Percentiles rank a stretch among this genome's conserved stretches.
These are phyloP conservation scores for Castor canadensis DNA, from an alignment of 2,113 vertebrate species.

Conservation along the genomic window DNA sequence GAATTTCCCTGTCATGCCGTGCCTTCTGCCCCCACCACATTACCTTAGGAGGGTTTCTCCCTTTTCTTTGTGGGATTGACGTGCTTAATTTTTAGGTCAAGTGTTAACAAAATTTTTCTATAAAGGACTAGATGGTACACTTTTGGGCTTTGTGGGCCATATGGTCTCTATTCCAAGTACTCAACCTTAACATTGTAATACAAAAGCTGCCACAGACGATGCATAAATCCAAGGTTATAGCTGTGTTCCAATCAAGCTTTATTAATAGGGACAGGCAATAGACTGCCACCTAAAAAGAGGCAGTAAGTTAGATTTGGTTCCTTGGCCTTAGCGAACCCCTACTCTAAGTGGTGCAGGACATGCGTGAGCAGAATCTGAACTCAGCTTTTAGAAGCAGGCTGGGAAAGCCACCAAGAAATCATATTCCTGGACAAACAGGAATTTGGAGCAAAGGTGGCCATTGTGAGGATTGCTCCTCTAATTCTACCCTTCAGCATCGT, in stretches of 20 bases:
- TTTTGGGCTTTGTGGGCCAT: background rate
- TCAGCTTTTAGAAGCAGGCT: background rate
- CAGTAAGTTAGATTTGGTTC: background rate
- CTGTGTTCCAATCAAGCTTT: too few relatives aligned
- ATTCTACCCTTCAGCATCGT: too few relatives aligned
- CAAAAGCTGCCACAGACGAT: background rate
- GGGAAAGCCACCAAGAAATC: background rate
- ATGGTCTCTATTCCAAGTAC: background rate
- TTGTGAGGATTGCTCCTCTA: background rate
- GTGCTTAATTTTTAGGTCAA: background rate
- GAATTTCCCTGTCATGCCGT: background rate
- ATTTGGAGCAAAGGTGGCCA: background rate
- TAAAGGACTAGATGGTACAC: background rate
- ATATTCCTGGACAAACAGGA: background rate
- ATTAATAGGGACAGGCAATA: background rate
- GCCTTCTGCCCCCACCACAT: background rate
- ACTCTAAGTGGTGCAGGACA: background rate
- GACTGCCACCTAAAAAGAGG: background rate
- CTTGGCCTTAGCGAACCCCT: background rate
- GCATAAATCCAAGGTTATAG: background rate
- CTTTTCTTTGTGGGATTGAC: background rate
- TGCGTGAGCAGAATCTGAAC: background rate
- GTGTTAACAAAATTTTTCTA: background rate
- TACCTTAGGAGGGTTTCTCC: background rate
- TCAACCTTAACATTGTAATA: background rate